Conservation (phyloP, 2,888 invertebrate genomes). For the Folsomia manolachei region DNA sequence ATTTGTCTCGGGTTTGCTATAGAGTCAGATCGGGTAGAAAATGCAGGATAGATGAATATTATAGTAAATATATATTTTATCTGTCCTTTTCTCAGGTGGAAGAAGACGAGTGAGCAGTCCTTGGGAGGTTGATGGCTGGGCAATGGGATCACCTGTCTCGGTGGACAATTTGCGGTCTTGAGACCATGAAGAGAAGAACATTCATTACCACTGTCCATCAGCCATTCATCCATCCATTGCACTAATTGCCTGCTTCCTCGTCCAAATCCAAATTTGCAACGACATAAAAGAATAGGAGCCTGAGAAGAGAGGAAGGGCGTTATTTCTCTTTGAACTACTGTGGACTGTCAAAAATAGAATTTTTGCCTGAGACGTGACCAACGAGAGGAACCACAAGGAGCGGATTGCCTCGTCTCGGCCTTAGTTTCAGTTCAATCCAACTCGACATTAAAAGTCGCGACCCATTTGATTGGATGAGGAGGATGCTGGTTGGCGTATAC, state of each 20-base stretch:
- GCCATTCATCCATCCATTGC: conserved; percentile 6
- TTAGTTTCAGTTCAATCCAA: not conserved
- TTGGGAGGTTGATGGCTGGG: conserved; percentile 5
- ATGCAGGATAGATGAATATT: too few species aligned
- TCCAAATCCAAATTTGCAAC: not conserved
- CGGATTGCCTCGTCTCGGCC: not conserved
- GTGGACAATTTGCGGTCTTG: not conserved
- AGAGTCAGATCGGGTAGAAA: too few species aligned
- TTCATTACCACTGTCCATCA: conserved; percentile 3
- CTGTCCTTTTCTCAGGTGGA: too few species aligned
- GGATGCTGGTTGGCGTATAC: not conserved
- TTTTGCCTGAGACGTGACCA: not conserved
- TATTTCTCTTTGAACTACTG: not conserved
- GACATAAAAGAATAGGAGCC: not conserved
- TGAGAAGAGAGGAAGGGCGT: conserved; percentile 6
- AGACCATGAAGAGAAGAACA: not conserved
- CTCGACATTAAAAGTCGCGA: not conserved
- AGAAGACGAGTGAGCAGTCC: too few species aligned
- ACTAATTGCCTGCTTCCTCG: not conserved
- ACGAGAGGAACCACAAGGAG: not conserved
- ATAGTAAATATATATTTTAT: too few species aligned
- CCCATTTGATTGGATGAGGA: conserved; percentile 1
- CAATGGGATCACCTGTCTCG: not conserved
- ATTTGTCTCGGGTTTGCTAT: too few species aligned
- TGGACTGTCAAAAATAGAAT: not conserved